Conservation (phyloP, 1,140 invertebrate species). For the Brachionus sp. region DNA sequence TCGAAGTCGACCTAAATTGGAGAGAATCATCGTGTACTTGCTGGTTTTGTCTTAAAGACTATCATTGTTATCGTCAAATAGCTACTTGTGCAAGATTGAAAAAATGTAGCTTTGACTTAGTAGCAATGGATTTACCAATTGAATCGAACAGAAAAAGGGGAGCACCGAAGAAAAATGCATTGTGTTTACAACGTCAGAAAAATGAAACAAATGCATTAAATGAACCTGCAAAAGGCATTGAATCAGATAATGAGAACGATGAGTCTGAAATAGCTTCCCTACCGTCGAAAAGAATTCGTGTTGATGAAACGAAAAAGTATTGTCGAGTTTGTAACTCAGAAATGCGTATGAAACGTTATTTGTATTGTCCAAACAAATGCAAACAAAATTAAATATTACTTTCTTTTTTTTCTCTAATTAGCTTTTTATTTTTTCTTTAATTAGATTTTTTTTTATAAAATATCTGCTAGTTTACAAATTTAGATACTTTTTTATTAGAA, state of each 20-base stretch:
- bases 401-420: not conserved
- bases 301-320: too few relatives aligned
- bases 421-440: too few relatives aligned
- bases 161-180: not conserved
- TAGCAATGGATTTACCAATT: not conserved
- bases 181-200: not conserved
- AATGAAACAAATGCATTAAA: not conserved
- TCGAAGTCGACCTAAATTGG: not conserved
- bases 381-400: not conserved
- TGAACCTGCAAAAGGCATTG: not conserved
- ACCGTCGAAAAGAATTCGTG: too few relatives aligned
- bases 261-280: too few relatives aligned
- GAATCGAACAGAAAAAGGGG: too few relatives aligned
- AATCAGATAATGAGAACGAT: not conserved
- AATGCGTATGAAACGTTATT: too few relatives aligned
- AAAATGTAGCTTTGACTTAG: not conserved
- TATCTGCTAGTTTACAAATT: not conserved
- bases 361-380: too few relatives aligned
- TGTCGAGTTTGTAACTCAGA: too few relatives aligned
- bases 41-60: not conserved
- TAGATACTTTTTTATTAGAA: not conserved
- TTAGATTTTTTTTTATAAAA: not conserved
- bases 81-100: not conserved
- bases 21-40: not conserved
- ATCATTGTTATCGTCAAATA: not conserved